Base-by-base conservation (phyloP, 1,140 invertebrate genomes). In the Drosophila ironensis region DNA sequence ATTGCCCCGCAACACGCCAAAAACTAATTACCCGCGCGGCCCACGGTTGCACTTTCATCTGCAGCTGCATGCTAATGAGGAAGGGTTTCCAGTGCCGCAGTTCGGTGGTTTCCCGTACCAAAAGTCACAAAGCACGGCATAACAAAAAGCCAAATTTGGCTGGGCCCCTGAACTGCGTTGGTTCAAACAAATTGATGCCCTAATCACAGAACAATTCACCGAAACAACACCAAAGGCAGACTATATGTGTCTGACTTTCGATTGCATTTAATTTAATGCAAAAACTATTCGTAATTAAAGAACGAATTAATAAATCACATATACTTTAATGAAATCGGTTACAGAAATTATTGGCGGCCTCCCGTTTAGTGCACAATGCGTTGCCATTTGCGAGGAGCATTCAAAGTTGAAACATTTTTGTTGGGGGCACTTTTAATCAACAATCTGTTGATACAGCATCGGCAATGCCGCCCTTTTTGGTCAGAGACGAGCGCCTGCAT, bases 371-470 rank as follows among this genome's bases (percentile, higher is more conserved):
- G n/a, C n/a, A n/a, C n/a, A n/a, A n/a, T n/a, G n/a, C n/a, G n/a
- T 22, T 2, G 20, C 20, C 17, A 38, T 30, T 17, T 42, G n/a
- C 41, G 9, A 46, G 40, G 46, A 59, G 52, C 41, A 53, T 64
- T 72, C 33, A 72, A 30, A 59, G 48, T 54, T 56, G 33, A 59
- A 47, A 46, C 45, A 35, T 51, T 74, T 77, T 66, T 66, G 60
- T 71, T 72, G 66, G 71, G 54, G 66, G 81, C 66, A 57, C 80
- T 84, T 86, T 80, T 86, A 86, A 86, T 86, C 81, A 86, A 75
- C 81, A 74, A 86, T 72, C 80, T 86, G 80, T 75, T 86, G 71
- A 86, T 61, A 74, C 66, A 80, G 66, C 78, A 60, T 28, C 25
- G 42, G 8, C 28, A 38, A 3, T n/a, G 41, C 27, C 16, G 16